Evolutionary conservation across 2,113 vertebrate species (phyloP), one percentile per base, ranked within the genome.

Genomic region (Pteruthius melanotis): DNA sequence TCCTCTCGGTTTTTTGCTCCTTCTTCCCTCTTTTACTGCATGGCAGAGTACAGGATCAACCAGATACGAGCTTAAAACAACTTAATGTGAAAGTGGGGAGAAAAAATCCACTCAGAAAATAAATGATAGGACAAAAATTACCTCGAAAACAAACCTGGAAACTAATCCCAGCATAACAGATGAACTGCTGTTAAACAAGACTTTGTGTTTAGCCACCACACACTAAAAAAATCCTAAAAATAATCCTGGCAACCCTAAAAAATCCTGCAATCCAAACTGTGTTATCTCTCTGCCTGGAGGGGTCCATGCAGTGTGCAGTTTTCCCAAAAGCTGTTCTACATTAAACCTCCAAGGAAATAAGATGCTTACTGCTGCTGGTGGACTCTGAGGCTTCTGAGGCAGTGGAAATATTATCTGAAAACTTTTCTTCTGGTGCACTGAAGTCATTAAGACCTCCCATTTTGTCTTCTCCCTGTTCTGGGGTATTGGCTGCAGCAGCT

Each of bases 381-480:
- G 97, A 98, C 97, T 99, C 99, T 33, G 99, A 99, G 59, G 99
- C 99, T 98, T 99, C 99, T 39, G 99, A 99, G 70, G 99, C 98
- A 89, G 98, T 98, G 97, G 99, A 99, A 98, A 99, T 97, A 74
- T 98, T 98, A 96, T 99, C 99, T 53, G 98, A 99, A 82, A 98
- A 98, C 96, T 98, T 99, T 93, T 99, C 99, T 96, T 99, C 99
- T 26, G 98, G 95, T 89, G 98, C 97, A 97, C 98, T 98, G 97
- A 97, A 92, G 39, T 95, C 97, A 97, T 97, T 98, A 71, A 98
- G 96, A 91, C 95, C 97, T 94, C 98, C 98, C 57, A 94, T 83
- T 92, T 96, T 98, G 70, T 98, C 98, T 57, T 98, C 98, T 83
- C 92, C 85, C 35, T 98, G 98, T 83, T 99, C 99, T 68, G 98